Conservation (phyloP, 2,888 invertebrate species). For the Heteromurus nitidus region DNA sequence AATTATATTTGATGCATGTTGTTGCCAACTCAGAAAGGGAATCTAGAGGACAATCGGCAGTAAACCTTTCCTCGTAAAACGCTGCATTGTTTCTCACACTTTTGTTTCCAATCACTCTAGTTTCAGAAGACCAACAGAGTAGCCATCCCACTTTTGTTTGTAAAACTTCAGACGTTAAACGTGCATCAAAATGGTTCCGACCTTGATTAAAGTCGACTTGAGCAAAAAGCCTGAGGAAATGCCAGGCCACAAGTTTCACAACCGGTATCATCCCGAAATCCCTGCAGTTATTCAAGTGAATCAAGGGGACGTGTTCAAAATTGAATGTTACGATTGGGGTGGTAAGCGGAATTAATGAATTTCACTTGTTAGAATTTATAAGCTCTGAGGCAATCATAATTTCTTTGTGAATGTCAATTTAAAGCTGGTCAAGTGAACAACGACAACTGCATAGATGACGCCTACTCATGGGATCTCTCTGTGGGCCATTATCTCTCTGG, state of each 20-base stretch:
- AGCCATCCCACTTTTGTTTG: no score
- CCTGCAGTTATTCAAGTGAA: conserved; percentile 63
- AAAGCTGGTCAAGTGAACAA: conserved; percentile 68
- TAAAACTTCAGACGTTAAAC: no score
- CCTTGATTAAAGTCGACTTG: conserved; percentile 62
- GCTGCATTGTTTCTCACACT: no score
- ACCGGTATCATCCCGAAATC: conserved; percentile 66
- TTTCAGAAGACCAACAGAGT: no score
- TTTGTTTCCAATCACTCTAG: no score
- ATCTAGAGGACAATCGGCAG: no score
- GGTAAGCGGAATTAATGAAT: conserved; percentile 44
- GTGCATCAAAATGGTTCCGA: conserved; percentile 50
- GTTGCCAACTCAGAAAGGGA: no score
- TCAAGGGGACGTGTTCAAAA: conserved; percentile 61
- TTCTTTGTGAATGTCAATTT: no score
- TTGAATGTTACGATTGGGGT: conserved; percentile 68
- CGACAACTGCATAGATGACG: conserved; percentile 63
- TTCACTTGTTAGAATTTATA: not conserved
- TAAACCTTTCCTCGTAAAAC: no score
- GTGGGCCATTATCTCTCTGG: conserved; percentile 63
- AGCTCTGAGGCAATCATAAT: not conserved
- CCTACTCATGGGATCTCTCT: conserved; percentile 40
- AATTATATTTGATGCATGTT: no score
- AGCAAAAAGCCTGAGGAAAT: conserved; percentile 39
- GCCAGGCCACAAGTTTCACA: conserved; percentile 53